phyloP scores from a whole-genome alignment of 2,113 vertebrate species.

The Genyomyrus donnyi region DNA sequence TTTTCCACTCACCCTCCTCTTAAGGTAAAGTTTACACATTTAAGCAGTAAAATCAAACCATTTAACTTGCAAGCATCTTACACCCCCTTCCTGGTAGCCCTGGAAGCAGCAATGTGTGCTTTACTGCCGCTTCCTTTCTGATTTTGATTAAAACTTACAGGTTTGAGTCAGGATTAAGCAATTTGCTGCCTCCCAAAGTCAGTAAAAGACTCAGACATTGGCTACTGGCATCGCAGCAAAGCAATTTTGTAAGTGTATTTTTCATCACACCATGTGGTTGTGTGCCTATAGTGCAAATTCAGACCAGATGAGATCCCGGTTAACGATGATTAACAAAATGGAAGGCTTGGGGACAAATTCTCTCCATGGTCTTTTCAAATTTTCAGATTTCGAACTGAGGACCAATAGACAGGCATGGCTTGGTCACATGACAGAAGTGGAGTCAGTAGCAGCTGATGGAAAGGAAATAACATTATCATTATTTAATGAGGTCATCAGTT shows the following conservation, averaged over 20 bases:
- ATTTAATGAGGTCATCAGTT: conserved; percentile 12
- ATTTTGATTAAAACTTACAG: conserved; percentile 69
- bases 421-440: conserved; percentile 29
- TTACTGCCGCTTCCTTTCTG: conserved; percentile 64
- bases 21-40: conserved; percentile 78
- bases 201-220: conserved; percentile 67
- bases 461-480: background rate
- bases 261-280: conserved; percentile 55
- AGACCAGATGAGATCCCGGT: conserved; percentile 58
- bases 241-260: conserved; percentile 58
- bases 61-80: conserved; percentile 57
- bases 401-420: conserved; percentile 19
- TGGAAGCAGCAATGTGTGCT: conserved; percentile 67
- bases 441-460: conserved; percentile 19
- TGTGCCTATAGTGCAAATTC: conserved; percentile 53
- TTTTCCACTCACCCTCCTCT: conserved; percentile 74
- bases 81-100: conserved; percentile 49
- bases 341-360: conserved; percentile 37
- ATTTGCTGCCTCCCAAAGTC: conserved; percentile 75
- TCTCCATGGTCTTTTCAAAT: conserved; percentile 37
- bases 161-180: conserved; percentile 68
- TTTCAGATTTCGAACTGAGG: conserved; percentile 20
- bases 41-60: conserved; percentile 85
- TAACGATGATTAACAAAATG: conserved; percentile 45
- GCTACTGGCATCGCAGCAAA: conserved; percentile 59